Percentiles rank a stretch among this genome's conserved stretches.
phyloP scores from a whole-genome alignment of 2,888 invertebrate genomes.

The Branchipolynoe longqiensis region DNA sequence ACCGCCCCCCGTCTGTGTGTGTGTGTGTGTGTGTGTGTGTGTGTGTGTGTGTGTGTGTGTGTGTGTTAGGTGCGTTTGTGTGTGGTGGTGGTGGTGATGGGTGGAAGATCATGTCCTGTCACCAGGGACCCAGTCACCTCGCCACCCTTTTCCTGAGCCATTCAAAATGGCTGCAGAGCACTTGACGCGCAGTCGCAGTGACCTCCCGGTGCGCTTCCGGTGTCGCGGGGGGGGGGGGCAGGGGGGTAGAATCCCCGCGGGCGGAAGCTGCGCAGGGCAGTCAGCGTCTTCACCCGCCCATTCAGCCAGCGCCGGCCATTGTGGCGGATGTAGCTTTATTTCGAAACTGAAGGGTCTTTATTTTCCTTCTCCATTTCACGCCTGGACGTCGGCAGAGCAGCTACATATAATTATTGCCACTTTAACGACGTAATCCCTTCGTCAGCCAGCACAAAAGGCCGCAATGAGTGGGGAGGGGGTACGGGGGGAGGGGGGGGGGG shows the following conservation, averaged over 20 bases:
- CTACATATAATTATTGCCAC: conserved; percentile 30
- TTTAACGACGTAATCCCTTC: conserved; percentile 34
- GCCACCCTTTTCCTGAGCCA: no score
- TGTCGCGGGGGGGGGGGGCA: no score
- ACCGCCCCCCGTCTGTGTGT: no score
- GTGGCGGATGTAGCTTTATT: conserved; percentile 13
- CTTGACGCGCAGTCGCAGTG: background rate
- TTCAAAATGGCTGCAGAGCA: background rate
- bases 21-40: no score
- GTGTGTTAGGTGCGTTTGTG: no score
- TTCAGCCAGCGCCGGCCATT: background rate
- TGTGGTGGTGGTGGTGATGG: no score
- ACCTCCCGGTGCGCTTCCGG: background rate
- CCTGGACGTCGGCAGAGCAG: background rate
- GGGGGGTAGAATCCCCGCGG: background rate
- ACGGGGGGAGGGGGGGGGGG: no score
- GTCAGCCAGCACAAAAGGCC: conserved; percentile 17
- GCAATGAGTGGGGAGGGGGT: background rate
- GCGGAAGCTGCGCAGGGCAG: background rate
- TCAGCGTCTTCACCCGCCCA: background rate
- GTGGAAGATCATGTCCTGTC: no score
- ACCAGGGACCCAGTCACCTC: no score
- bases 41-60: no score
- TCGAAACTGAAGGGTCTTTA: background rate
- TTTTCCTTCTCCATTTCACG: conserved; percentile 33